Percentiles rank a stretch among this genome's conserved stretches.
These are phyloP conservation scores for Drosophila borealis DNA, from an alignment of 2,888 invertebrate genomes.

Conservation along the genomic window DNA sequence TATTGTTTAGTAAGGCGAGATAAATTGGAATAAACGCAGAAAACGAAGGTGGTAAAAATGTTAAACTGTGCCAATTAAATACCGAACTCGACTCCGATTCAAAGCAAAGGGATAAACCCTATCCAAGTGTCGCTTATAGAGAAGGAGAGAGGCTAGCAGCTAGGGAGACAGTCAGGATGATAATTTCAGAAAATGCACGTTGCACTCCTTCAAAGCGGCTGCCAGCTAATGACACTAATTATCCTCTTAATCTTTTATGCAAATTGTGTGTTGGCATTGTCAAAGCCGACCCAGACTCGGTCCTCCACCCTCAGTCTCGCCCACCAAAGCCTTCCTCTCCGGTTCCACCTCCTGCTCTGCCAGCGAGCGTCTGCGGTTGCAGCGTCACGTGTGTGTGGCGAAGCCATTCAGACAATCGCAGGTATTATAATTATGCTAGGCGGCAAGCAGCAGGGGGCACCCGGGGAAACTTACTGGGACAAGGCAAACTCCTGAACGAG, in stretches of 20 bases:
- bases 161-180: neutral
- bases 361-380: slow-evolving; percentile 54
- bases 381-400: slow-evolving; percentile 66
- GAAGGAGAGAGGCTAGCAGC: neutral
- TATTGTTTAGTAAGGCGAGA: slow-evolving; percentile 23
- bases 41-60: slow-evolving; percentile 16
- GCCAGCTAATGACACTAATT: slow-evolving; percentile 76
- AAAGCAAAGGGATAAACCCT: slow-evolving; percentile 19
- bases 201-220: slow-evolving; percentile 43
- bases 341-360: neutral
- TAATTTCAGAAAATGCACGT: slow-evolving; percentile 32
- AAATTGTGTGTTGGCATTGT: slow-evolving; percentile 64
- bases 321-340: neutral
- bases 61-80: slow-evolving; percentile 69
- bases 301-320: neutral
- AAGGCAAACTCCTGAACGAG: slow-evolving; percentile 37
- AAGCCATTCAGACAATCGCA: slow-evolving; percentile 73
- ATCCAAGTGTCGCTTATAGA: slow-evolving; percentile 22
- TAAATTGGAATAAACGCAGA: neutral
- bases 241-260: slow-evolving; percentile 75
- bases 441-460: slow-evolving; percentile 8
- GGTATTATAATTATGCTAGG: slow-evolving; percentile 70
- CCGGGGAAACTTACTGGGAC: slow-evolving; percentile 4
- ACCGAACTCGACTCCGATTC: slow-evolving; percentile 31
- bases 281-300: slow-evolving; percentile 33